Evolutionary conservation across 2,113 vertebrate species (phyloP).

Genomic region (Marcusenius ussheri): DNA sequence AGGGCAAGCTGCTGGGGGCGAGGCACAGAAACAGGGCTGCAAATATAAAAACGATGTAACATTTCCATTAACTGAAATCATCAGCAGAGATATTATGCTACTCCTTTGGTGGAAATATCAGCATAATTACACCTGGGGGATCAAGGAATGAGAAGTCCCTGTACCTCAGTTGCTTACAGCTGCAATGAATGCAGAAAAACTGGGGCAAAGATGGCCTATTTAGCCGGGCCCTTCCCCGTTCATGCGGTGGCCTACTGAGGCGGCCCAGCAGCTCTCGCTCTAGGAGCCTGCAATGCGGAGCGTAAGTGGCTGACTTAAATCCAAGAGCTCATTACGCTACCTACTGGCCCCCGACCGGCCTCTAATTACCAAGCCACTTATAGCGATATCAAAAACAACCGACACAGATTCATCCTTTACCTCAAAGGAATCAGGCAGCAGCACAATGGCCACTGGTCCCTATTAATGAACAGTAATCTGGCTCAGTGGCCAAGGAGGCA

Average conservation of each 20-base stretch:
- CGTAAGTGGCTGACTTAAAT: too few species aligned
- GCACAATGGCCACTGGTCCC: background rate
- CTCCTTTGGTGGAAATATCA: background rate
- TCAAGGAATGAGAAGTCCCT: background rate
- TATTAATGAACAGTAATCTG: background rate
- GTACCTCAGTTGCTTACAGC: background rate
- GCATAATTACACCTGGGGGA: background rate
- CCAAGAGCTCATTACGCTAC: too few species aligned
- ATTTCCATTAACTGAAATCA: background rate
- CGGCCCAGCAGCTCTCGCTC: background rate
- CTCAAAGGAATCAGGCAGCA: background rate
- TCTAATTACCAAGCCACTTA: background rate
- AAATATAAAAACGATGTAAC: background rate
- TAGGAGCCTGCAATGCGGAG: constrained; percentile 4
- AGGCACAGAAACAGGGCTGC: background rate
- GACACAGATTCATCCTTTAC: background rate
- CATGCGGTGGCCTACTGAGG: background rate
- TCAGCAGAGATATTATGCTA: background rate
- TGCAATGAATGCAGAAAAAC: background rate
- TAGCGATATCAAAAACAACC: background rate
- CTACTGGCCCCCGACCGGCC: background rate
- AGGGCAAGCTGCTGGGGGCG: background rate
- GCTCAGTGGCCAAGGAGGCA: background rate
- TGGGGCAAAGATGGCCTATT: constrained; percentile 8
- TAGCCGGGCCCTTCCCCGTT: background rate